Conservation (phyloP, 2,888 invertebrate genomes). For the Cryptocephalus moraei region DNA sequence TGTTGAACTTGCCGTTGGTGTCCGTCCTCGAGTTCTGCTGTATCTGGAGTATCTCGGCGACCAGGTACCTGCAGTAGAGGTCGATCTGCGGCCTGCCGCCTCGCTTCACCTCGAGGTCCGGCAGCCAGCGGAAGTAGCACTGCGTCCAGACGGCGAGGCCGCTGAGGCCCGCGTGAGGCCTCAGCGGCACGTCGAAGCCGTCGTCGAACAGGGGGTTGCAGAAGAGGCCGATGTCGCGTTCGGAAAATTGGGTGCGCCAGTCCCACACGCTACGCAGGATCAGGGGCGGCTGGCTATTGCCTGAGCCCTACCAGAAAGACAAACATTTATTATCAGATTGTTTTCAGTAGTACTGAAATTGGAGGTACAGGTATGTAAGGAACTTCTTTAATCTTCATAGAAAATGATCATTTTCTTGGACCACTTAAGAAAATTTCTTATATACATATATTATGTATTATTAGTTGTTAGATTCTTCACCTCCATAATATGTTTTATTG, state of each 20-base stretch:
- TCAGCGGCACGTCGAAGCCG: constrained; percentile 31
- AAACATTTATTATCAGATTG: no score
- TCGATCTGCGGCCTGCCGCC: constrained; percentile 56
- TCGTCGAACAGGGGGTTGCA: constrained; percentile 69
- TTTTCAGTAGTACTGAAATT: no score
- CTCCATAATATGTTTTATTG: no score
- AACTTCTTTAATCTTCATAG: no score
- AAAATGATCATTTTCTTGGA: no score
- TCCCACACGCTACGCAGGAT: constrained; percentile 77
- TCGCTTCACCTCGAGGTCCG: constrained; percentile 65
- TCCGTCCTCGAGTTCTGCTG: constrained; percentile 26
- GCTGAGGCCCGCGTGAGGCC: constrained; percentile 44
- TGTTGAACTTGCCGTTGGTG: constrained; percentile 19
- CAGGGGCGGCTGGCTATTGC: constrained; percentile 35
- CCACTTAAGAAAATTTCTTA: no score
- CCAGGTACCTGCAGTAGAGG: constrained; percentile 38
- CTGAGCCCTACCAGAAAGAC: constrained; percentile 31
- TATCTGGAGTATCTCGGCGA: constrained; percentile 40
- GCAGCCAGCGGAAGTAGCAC: constrained; percentile 85
- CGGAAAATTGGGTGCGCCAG: constrained; percentile 79
- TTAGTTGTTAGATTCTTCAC: no score
- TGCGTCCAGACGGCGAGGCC: constrained; percentile 71
- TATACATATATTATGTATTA: no score
- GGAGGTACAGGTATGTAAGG: no score
- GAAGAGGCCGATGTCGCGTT: constrained; percentile 72